These are phyloP conservation scores for Heliconius sara DNA, from an alignment of 2,888 invertebrate genomes.

Conservation along the genomic window DNA sequence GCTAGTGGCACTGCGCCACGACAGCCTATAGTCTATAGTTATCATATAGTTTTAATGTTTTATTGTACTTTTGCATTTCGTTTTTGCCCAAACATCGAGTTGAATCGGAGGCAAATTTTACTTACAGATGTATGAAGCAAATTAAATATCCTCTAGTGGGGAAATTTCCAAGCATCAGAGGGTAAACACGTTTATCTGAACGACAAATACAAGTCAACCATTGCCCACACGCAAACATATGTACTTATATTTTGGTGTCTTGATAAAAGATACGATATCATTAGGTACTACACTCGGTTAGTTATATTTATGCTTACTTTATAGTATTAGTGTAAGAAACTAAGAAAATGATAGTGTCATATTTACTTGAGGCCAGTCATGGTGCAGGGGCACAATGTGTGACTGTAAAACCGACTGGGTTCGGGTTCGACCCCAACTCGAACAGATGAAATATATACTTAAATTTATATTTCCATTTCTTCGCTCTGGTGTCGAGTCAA, in stretches of 20 bases:
- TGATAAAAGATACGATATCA: conserved; percentile 31
- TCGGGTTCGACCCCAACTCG: too few relatives aligned
- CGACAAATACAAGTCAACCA: conserved; percentile 35
- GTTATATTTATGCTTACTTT: neutral
- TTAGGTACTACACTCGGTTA: neutral
- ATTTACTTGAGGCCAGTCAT: too few relatives aligned
- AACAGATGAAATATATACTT: too few relatives aligned
- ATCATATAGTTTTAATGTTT: too few relatives aligned
- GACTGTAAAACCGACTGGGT: too few relatives aligned
- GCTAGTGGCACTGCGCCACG: too few relatives aligned
- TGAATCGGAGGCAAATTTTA: neutral
- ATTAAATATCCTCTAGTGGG: conserved; percentile 25
- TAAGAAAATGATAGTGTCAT: too few relatives aligned
- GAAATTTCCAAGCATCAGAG: conserved; percentile 40
- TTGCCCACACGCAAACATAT: conserved; percentile 8
- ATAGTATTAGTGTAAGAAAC: neutral
- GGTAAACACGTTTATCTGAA: conserved; percentile 42
- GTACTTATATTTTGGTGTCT: conserved; percentile 10
- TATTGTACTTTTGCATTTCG: neutral
- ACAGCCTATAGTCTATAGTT: too few relatives aligned
- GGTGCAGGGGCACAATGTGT: too few relatives aligned
- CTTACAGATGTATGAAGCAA: neutral
- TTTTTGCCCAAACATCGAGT: too few relatives aligned
- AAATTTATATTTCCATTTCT: too few relatives aligned
- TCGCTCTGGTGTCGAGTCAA: too few relatives aligned